These are phyloP conservation scores for Petrocephalus zakoni DNA, from an alignment of 2,113 vertebrate genomes.

Conservation along the genomic window DNA sequence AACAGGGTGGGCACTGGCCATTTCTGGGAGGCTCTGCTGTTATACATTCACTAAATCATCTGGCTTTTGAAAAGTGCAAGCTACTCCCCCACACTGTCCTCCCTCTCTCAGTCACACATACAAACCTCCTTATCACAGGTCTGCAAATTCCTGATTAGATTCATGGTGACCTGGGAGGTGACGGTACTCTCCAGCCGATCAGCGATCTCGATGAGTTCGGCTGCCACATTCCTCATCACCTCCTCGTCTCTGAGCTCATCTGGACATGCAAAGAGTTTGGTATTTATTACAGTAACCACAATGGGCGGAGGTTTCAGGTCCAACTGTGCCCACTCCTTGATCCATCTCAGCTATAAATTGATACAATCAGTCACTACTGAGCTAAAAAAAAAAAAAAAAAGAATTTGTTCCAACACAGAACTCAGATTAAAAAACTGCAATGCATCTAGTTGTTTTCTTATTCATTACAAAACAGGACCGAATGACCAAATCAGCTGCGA, in stretches of 20 bases:
- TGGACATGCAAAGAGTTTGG: constrained; percentile 7
- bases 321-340: not conserved
- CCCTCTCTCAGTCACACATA: not conserved
- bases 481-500: not conserved
- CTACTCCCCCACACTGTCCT: not conserved
- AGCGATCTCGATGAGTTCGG: constrained; percentile 48
- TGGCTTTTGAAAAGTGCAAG: not conserved
- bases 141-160: constrained; percentile 41
- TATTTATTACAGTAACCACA: not conserved
- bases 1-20: not conserved
- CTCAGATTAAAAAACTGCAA: too few species aligned
- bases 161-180: constrained; percentile 41
- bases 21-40: not conserved
- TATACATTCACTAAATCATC: not conserved
- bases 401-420: too few species aligned
- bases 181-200: constrained; percentile 44
- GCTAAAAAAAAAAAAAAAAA: too few species aligned
- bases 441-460: not conserved
- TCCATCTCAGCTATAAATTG: not conserved
- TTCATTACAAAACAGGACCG: not conserved
- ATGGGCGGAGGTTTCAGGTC: not conserved
- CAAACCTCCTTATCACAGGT: constrained; percentile 29
- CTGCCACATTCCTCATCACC: constrained; percentile 38
- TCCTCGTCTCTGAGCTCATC: constrained; percentile 30
- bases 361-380: not conserved